Conservation (phyloP, 2,888 invertebrate species). For the Caenorhabditis sulstoni region DNA sequence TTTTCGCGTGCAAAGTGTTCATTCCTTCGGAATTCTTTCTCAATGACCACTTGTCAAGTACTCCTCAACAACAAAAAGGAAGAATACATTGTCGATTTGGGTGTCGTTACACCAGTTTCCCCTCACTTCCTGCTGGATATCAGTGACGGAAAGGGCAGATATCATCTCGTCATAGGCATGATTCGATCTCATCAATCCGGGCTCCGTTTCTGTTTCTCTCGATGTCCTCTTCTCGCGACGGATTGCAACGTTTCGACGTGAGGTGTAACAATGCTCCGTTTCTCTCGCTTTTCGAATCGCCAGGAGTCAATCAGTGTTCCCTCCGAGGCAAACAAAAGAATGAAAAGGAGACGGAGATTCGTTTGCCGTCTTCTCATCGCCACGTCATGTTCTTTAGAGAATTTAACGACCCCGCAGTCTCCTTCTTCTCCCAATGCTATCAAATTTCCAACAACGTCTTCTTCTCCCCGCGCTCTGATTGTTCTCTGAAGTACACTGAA, state of each 20-base stretch:
- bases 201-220: constrained; percentile 3
- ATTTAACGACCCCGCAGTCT: constrained; percentile 44
- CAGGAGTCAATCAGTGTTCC: constrained; percentile 46
- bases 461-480: constrained; percentile 14
- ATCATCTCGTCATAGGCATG: not conserved
- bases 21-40: constrained; percentile 10
- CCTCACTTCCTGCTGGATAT: not conserved
- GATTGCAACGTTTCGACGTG: constrained; percentile 33
- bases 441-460: constrained; percentile 42
- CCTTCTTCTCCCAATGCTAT: constrained; percentile 25
- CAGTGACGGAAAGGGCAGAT: not conserved
- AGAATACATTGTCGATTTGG: not conserved
- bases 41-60: constrained; percentile 48
- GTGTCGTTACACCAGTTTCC: not conserved
- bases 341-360: no score
- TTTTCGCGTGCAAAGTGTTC: not conserved
- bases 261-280: constrained; percentile 52
- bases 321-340: constrained; percentile 14
- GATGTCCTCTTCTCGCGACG: not conserved
- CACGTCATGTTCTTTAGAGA: constrained; percentile 21
- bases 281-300: not conserved
- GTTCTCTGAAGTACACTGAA: constrained; percentile 43
- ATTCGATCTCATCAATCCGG: no score
- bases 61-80: constrained; percentile 9
- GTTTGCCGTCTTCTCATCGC: not conserved